Base-by-base conservation (phyloP, 2,113 vertebrate genomes). In the Hippoglossus stenolepis region DNA sequence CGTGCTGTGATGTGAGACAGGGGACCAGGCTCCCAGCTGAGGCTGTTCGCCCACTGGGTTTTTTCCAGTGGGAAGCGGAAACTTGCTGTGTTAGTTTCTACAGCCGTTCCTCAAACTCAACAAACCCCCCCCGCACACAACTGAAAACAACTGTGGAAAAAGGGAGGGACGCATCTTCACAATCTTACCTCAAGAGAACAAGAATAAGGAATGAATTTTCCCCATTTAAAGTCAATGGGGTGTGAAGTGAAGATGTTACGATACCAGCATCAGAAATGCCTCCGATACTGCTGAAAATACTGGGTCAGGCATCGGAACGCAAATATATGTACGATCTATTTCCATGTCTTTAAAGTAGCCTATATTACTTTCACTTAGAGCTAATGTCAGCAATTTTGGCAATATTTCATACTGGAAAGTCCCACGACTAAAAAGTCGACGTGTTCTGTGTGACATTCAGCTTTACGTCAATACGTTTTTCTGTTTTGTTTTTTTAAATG, bases 61-160 rank as follows among this genome's bases (percentile, higher is more conserved):
- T 87, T 79, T 88, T 86, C 84, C 81, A 77, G 56, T 62, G 69
- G 82, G 72, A 91, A 88, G 89, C 73, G 31, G 68, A 89, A 90
- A 77, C 69, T 85, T 84, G 82, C 73, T 12, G 21, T 82, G 83
- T 43, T 43, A 65, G 77, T 79, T 73, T 76, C 85, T 74, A 45
- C 45, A 78, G 70, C 65, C 6, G 83, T 78, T 77, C 47, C 64
- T 85, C 35, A 60, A 65, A 62, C n/a, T 75, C 60, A 66, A 79
- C 58, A 85, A 85, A 82, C 80, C 75, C 74, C 28, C 24, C 73
- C 17, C 13, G 5, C 28, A 17, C 56, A 67, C 43, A 58, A 83
- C 66, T 10, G 31, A 66, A 72, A 74, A 89, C 68, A 84, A 80
- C 26, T 51, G 71, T 35, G 24, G 35, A 57, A 82, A 31, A 75